Evolutionary conservation across 2,888 invertebrate species (phyloP), one percentile per base, ranked within the genome.

Genomic region (Caenorhabditis plicata): DNA sequence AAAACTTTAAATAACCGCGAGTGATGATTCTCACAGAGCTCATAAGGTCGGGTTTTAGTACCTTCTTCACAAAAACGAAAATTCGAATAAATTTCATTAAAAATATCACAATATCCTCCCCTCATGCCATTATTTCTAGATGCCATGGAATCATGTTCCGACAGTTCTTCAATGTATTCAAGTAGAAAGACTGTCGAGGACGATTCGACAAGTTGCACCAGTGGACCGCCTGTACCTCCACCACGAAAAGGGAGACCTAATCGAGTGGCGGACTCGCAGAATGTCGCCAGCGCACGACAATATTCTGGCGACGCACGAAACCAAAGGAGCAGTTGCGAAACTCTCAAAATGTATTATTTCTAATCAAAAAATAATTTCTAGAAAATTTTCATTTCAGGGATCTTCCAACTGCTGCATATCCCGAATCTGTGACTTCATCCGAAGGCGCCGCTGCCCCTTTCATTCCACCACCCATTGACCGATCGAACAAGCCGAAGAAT

Each of bases 401-500:
- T 27, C 29, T 9, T 27, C 8, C 29, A 9, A 7, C 29, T 9
- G 8, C 29, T 19, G 7, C 23, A 8, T 47, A 57, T 23, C 33
- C 47, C 11, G 51, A 57, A 5, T 43, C 52, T 8, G 42, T 57
- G 15, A 47, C 47, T n/a, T 58, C 52, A 2, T 53, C 48, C 1
- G 58, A 52, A 25, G 25, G 17, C n/a, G 7, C 7, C n/a, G 23
- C 41, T 41, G 19, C 23, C 27, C 7, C 27, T 42, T 42, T 36
- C 26, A 39, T 36, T 11, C 55, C 61, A 17, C 61, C 61, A 1
- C 61, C 61, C 25, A 44, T 61, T 11, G 61, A 61, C 29, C 17
- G 61, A n/a, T 46, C 51, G 9, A 61, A 55, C 25, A 61, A 61
- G 20, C 61, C 61, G 15, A 49, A 45, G 26, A 61, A 32, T 26